phyloP scores from a whole-genome alignment of 1,140 invertebrate species.

The Lutraria rhynchaena region DNA sequence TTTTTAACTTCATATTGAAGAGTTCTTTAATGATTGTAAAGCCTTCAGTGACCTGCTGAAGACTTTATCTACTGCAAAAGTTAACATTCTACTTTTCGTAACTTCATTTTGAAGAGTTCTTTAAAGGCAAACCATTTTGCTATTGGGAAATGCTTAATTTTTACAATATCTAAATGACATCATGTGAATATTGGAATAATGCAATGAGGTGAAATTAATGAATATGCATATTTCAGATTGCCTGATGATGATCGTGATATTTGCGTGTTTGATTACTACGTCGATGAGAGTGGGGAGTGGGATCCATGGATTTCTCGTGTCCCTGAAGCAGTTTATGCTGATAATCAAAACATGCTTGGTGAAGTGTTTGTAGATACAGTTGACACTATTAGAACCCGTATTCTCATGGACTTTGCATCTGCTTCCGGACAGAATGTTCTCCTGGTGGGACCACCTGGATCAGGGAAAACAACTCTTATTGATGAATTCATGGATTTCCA shows the following conservation, averaged over 20 bases:
- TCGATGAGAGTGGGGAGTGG: slow-evolving; percentile 83
- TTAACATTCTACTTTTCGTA: slow-evolving; percentile 3
- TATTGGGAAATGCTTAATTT: too few relatives aligned
- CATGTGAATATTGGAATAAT: too few relatives aligned
- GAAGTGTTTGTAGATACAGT: slow-evolving; percentile 81
- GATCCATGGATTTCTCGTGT: slow-evolving; percentile 82
- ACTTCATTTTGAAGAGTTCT: not conserved
- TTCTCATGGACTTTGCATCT: slow-evolving; percentile 81
- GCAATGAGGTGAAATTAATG: too few relatives aligned
- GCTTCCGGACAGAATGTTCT: slow-evolving; percentile 80
- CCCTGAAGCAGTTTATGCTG: slow-evolving; percentile 77
- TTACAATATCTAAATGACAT: too few relatives aligned
- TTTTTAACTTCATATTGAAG: not conserved
- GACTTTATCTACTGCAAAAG: slow-evolving; percentile 80
- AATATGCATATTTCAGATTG: too few relatives aligned
- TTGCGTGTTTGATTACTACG: slow-evolving; percentile 83
- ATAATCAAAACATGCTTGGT: slow-evolving; percentile 80
- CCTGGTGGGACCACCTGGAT: slow-evolving; percentile 82
- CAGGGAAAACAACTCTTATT: slow-evolving; percentile 82
- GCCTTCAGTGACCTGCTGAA: slow-evolving; percentile 80
- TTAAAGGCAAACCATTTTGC: too few relatives aligned
- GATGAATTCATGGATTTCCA: slow-evolving; percentile 79
- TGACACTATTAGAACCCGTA: slow-evolving; percentile 79
- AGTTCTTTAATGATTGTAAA: slow-evolving; percentile 75
- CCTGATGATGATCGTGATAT: slow-evolving; percentile 83